Base-by-base conservation (phyloP, 2,888 invertebrate genomes). In the Microdon myrmicae region DNA sequence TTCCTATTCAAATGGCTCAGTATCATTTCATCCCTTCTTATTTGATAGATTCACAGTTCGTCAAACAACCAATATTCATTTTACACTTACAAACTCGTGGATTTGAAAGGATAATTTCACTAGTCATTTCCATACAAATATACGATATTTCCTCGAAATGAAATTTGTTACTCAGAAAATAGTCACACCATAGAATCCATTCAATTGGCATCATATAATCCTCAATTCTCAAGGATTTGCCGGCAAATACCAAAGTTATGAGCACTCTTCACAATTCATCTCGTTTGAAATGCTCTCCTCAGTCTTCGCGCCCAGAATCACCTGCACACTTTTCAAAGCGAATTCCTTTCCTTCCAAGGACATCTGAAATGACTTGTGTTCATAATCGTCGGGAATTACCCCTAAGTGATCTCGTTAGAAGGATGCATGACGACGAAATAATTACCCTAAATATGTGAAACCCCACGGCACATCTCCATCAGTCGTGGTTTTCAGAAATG, bases 381-480 rank as follows among this genome's bases (percentile, higher is more conserved):
- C 34, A 22, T 22, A 49, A 49, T 49, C 56, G 38, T 22, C 41
- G 12, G 6, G 41, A 58, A 55, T 64, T 41, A 66, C 37, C 64
- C 64, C 53, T 54, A 58, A 49, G 51, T 58, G 53, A 58, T 58
- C 58, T 53, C 39, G 44, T 66, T 59, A 66, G 32, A 48, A 53
- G 41, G 47, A 53, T 48, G 12, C 48, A 53, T 59, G 53, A 38
- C 22, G 5, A 22, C 51, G 25, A 48, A 53, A 29, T 53, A 66
- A 66, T 66, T 59, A 59, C 25, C 44, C 47, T 53, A 29, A 59
- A 59, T 59, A n/a, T 44, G 44, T 4, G 34, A 53, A 45, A 51
- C 47, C 64, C 59, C 58, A 53, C 35, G 47, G 59, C 3, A 26
- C 22, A 41, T 58, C 56, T 51, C 49, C 56, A 61, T 41, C 39